Conservation (phyloP, 2,888 invertebrate genomes). For the Ectropis crepuscularia region DNA sequence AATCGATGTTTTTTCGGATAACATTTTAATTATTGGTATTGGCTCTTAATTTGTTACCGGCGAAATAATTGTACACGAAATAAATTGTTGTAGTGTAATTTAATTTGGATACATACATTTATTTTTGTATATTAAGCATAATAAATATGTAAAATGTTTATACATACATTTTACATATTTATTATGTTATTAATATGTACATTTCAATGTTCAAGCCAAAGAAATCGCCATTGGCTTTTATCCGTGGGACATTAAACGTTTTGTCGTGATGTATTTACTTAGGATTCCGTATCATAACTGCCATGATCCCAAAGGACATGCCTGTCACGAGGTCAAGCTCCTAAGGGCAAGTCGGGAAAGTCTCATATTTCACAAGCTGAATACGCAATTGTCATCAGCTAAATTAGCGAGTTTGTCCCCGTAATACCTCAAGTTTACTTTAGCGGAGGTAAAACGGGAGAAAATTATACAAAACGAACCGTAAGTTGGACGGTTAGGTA, state of each 20-base stretch:
- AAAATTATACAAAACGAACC: constrained; percentile 6
- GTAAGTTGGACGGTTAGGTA: not conserved
- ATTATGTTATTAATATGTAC: no score
- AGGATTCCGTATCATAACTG: constrained; percentile 21
- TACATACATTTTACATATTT: no score
- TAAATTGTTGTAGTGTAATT: no score
- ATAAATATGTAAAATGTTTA: no score
- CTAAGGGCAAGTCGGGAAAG: constrained; percentile 14
- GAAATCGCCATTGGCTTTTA: not conserved
- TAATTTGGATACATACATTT: no score
- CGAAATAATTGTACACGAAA: no score
- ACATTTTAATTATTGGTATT: no score
- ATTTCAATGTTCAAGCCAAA: not conserved
- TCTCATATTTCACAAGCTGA: constrained; percentile 19
- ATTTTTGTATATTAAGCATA: no score
- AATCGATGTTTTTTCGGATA: no score
- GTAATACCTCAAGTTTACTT: constrained; percentile 4
- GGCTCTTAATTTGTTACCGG: no score
- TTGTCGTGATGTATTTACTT: constrained; percentile 20
- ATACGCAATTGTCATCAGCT: constrained; percentile 14
- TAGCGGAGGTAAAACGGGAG: constrained; percentile 4
- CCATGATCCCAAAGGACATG: constrained; percentile 14
- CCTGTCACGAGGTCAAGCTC: constrained; percentile 14
- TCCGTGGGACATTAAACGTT: constrained; percentile 14
- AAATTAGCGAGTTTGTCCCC: constrained; percentile 10